Conservation (phyloP, 23 tunicate genomes). For the Halocynthia roretzi region DNA sequence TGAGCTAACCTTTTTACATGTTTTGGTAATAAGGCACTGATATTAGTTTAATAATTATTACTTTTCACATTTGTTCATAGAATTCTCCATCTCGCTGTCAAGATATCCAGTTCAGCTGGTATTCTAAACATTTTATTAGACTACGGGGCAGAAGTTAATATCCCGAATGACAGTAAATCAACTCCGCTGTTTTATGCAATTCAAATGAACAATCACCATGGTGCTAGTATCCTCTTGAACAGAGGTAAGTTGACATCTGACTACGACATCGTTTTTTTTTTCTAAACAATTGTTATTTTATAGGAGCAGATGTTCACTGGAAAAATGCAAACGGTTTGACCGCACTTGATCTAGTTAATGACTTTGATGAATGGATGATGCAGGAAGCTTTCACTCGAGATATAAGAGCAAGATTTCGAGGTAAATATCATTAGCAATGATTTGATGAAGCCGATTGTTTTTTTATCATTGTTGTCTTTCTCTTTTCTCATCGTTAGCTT, state of each 20-base stretch:
- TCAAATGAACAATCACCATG: conserved; percentile 62
- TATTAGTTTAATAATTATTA: not conserved
- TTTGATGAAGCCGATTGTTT: not conserved
- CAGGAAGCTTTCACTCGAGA: conserved; percentile 56
- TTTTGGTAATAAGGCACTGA: not conserved
- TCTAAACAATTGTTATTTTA: not conserved
- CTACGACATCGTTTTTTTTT: not conserved
- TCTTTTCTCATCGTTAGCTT: not conserved
- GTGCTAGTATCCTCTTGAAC: conserved; percentile 53
- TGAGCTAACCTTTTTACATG: conserved; percentile 2
- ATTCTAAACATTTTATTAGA: conserved; percentile 45
- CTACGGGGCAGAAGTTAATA: conserved; percentile 53
- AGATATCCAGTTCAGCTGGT: conserved; percentile 60
- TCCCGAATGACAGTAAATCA: conserved; percentile 38
- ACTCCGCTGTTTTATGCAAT: conserved; percentile 67
- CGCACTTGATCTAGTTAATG: conserved; percentile 65
- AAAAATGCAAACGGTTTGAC: conserved; percentile 60
- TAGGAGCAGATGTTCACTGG: conserved; percentile 63
- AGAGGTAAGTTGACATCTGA: conserved; percentile 22
- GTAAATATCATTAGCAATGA: not conserved
- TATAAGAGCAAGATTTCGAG: conserved; percentile 74
- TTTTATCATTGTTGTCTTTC: not conserved
- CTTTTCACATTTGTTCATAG: conserved; percentile 8
- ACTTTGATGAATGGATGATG: conserved; percentile 84
- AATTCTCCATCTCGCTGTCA: conserved; percentile 60